Conservation (phyloP, 2,888 invertebrate species). For the Cynaeus angustus region DNA sequence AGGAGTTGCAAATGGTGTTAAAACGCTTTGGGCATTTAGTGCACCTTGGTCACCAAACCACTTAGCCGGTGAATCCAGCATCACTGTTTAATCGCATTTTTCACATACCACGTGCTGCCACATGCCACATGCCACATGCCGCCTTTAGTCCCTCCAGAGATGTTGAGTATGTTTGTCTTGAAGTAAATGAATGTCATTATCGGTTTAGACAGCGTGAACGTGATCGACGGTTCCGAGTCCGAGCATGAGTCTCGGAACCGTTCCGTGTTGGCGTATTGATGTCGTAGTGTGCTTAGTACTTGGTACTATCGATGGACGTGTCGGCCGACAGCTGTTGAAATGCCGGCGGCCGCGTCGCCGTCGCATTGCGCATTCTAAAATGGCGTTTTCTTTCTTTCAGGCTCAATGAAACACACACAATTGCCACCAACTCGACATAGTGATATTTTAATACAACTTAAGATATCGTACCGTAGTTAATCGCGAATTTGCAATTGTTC, state of each 20-base stretch:
- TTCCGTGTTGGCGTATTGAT: conserved; percentile 21
- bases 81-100: conserved; percentile 9
- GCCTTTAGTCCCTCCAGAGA: conserved; percentile 44
- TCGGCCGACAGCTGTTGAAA: conserved; percentile 38
- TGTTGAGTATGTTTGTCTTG: conserved; percentile 44
- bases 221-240: conserved; percentile 27
- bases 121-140: conserved; percentile 40
- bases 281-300: conserved; percentile 45
- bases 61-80: background rate
- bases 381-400: conserved; percentile 70
- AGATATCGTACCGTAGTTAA: conserved; percentile 65
- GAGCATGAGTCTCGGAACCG: conserved; percentile 46
- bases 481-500: conserved; percentile 68
- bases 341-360: conserved; percentile 37
- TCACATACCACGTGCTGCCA: conserved; percentile 17
- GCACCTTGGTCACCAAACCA: conserved; percentile 14
- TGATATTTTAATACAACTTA: conserved; percentile 69
- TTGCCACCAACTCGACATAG: conserved; percentile 68
- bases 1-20: conserved; percentile 4
- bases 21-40: conserved; percentile 15
- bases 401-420: conserved; percentile 72
- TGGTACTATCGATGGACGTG: conserved; percentile 35
- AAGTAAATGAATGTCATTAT: conserved; percentile 32
- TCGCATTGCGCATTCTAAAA: conserved; percentile 56
- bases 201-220: conserved; percentile 30